Conservation (phyloP, 2,888 invertebrate species). For the Eristalis tenax region DNA sequence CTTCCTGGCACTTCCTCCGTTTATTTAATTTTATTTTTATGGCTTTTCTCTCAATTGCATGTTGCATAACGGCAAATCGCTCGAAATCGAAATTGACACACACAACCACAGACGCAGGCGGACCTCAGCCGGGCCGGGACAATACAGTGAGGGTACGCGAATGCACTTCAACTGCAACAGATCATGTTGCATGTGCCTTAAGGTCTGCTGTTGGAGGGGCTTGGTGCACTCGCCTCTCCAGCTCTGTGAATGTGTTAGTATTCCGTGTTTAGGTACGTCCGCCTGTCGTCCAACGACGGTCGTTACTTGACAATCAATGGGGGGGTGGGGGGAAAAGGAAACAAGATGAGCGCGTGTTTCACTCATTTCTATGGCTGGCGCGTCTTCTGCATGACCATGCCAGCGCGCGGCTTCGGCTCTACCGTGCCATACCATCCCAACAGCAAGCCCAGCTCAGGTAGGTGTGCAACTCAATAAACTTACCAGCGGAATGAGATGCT, state of each 20-base stretch:
- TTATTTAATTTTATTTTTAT: conserved; percentile 66
- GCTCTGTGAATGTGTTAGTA: background rate
- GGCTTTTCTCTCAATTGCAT: conserved; percentile 31
- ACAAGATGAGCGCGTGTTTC: conserved; percentile 71
- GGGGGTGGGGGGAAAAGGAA: conserved; percentile 34
- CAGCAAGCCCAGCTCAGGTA: conserved; percentile 10
- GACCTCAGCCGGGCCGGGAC: background rate
- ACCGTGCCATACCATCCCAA: conserved; percentile 1
- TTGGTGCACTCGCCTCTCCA: conserved; percentile 36
- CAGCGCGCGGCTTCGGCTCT: background rate
- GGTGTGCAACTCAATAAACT: conserved; percentile 69
- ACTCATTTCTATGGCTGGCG: conserved; percentile 54
- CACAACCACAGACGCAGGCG: background rate
- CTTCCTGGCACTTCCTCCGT: conserved; percentile 54
- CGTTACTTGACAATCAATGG: conserved; percentile 70
- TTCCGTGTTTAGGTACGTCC: conserved; percentile 36
- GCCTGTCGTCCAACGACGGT: conserved; percentile 49
- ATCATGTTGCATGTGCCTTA: conserved; percentile 63
- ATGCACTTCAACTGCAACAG: conserved; percentile 34
- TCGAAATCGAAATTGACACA: conserved; percentile 52
- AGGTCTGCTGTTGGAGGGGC: conserved; percentile 26
- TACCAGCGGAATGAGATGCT: conserved; percentile 47
- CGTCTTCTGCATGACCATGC: conserved; percentile 32
- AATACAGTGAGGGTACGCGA: background rate
- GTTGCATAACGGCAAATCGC: conserved; percentile 65